Base-by-base conservation (phyloP, 64 coral and sea anemone species). In the Montipora foliosa region DNA sequence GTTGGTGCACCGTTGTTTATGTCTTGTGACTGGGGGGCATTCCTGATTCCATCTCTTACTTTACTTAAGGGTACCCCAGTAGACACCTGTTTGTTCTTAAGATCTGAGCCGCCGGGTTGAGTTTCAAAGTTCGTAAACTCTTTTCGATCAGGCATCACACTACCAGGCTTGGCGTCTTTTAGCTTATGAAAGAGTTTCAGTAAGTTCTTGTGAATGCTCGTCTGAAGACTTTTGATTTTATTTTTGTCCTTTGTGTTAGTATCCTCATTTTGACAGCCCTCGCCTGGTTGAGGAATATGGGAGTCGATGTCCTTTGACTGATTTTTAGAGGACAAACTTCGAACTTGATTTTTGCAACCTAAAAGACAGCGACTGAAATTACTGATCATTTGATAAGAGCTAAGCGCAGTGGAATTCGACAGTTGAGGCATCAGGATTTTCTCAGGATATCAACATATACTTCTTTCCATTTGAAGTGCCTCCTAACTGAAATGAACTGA, bases 121-220 rank as follows among this genome's bases (percentile, higher is more conserved):
- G 55, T 10, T 6, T 22, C 79, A 75, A 91, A 91, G 24, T 82
- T 91, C 5, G 78, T 74, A 47, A 82, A 72, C 70, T 91, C 89
- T 37, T 91, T 82, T 10, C 78, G 20, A 59, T 51, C 78, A 74
- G 79, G 64, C 44, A 74, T 75, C 57, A 82, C 48, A 60, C 71
- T 79, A 11, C 89, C 72, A 8, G 49, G 49, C 48, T 58, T 91
- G 47, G 89, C 67, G 5, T 19, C 72, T 69, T 81, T 93, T 22
- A 93, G 84, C 46, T 93, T 85, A 67, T 93, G 92, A 76, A 93
- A 93, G 12, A 93, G 84, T 80, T 87, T 93, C 4, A 93, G 5
- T 14, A 93, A 66, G 77, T 93, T 93, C 49, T 79, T 87, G 76
- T 93, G 92, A 76, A 93, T 93, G 51, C 92, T 93, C 37, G 73